Percentiles rank a stretch among this genome's conserved stretches.
Evolutionary conservation across 1,140 invertebrate species (phyloP).

Genomic region (Drosophila micromelanica): DNA sequence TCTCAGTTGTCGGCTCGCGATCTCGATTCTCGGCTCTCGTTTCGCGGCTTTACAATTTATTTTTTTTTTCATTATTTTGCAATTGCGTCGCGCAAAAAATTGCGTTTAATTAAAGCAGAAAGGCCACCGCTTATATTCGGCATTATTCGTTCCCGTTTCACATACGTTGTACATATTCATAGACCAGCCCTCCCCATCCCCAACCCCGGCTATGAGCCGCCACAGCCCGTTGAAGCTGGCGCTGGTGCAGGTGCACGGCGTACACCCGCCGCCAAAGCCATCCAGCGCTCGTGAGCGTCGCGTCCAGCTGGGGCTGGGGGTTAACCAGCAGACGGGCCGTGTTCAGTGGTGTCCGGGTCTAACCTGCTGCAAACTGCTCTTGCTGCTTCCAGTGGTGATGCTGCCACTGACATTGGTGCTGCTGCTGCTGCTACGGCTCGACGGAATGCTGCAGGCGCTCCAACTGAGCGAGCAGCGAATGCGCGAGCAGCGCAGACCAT

Average conservation of each 20-base stretch:
- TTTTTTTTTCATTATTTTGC: conserved; percentile 45
- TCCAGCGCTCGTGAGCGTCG: conserved; percentile 11
- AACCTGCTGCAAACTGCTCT: conserved; percentile 78
- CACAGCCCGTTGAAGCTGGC: conserved; percentile 61
- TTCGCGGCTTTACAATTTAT: conserved; percentile 28
- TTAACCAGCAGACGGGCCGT: conserved; percentile 78
- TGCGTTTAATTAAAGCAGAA: conserved; percentile 79
- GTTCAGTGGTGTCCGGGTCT: conserved; percentile 83
- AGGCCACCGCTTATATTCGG: conserved; percentile 53
- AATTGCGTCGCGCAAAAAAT: conserved; percentile 71
- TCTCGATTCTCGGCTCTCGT: conserved; percentile 33
- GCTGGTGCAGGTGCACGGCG: conserved; percentile 64
- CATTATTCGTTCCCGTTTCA: conserved; percentile 3
- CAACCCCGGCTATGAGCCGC: conserved; percentile 55
- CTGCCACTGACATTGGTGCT: conserved; percentile 77
- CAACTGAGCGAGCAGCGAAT: conserved; percentile 52
- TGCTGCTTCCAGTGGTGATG: conserved; percentile 81
- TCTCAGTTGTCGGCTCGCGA: conserved; percentile 29
- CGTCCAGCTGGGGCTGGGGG: conserved; percentile 69
- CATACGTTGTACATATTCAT: conserved; percentile 15
- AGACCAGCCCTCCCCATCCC: neutral
- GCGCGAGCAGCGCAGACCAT: conserved; percentile 41
- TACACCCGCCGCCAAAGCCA: neutral
- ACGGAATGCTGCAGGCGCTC: conserved; percentile 76
- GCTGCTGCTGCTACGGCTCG: conserved; percentile 76